These are phyloP conservation scores for Benitochromis conjunctus DNA, from an alignment of 2,113 vertebrate species.

Conservation along the genomic window DNA sequence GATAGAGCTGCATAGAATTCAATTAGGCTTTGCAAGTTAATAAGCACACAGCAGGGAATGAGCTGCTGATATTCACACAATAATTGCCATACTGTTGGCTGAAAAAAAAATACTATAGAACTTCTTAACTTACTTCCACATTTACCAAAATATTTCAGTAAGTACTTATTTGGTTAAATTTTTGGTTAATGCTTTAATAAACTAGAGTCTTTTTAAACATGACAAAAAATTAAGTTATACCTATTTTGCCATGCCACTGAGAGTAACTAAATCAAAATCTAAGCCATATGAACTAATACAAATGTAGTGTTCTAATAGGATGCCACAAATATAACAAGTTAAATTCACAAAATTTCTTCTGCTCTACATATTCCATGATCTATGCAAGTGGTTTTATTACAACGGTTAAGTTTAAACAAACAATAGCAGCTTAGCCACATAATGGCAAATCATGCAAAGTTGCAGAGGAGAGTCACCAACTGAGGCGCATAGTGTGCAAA, in stretches of 20 bases:
- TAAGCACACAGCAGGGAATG: background rate
- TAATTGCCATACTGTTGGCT: background rate
- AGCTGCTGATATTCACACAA: background rate
- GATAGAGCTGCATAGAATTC: conserved; percentile 28
- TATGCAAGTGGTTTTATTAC: no score
- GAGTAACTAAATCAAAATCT: background rate
- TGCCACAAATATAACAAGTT: background rate
- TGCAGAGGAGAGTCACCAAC: no score
- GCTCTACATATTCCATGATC: no score
- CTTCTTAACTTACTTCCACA: background rate
- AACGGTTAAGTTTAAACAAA: no score
- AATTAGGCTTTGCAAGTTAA: conserved; percentile 39
- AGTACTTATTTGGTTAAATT: background rate
- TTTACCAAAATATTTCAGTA: background rate
- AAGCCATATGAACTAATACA: background rate
- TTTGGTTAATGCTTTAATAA: background rate
- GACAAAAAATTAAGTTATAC: background rate
- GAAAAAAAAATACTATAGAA: background rate
- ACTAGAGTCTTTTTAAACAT: background rate
- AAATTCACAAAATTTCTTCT: background rate
- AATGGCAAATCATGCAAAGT: no score
- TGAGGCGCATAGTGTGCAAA: no score
- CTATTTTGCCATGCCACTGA: background rate
- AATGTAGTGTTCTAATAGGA: background rate
- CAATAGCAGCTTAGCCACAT: no score